These are phyloP conservation scores for Dendrocincla tyrannina DNA, from an alignment of 2,797 vertebrate genomes.

Conservation along the genomic window DNA sequence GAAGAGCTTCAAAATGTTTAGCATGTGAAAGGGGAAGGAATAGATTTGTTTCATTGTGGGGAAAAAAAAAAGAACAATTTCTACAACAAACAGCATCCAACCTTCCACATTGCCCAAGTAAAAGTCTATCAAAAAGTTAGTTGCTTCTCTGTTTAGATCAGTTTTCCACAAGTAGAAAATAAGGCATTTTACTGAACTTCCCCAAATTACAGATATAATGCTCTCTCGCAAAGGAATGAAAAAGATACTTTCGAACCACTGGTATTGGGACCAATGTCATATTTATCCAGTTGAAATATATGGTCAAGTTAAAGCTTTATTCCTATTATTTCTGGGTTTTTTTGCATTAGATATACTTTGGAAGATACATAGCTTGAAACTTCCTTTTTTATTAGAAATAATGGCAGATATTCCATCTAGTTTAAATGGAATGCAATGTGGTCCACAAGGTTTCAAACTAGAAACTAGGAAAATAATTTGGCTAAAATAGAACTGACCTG, in stretches of 20 bases:
- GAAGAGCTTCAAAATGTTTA: neutral
- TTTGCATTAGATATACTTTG: neutral
- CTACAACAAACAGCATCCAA: neutral
- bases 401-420: neutral
- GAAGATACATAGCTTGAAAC: neutral
- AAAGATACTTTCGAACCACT: neutral
- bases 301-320: neutral
- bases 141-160: neutral
- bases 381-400: neutral
- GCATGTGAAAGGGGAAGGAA: neutral
- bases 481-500: neutral
- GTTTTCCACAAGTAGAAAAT: neutral
- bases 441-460: neutral
- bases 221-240: neutral
- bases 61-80: neutral
- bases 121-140: neutral
- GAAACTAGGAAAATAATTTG: neutral
- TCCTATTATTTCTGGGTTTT: neutral
- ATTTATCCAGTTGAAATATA: neutral
- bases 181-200: neutral
- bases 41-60: neutral
- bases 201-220: neutral
- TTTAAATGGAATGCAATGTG: neutral
- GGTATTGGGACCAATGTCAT: neutral
- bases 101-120: neutral